Conservation (phyloP, 1,140 invertebrate species). For the Lepidurus arcticus region DNA sequence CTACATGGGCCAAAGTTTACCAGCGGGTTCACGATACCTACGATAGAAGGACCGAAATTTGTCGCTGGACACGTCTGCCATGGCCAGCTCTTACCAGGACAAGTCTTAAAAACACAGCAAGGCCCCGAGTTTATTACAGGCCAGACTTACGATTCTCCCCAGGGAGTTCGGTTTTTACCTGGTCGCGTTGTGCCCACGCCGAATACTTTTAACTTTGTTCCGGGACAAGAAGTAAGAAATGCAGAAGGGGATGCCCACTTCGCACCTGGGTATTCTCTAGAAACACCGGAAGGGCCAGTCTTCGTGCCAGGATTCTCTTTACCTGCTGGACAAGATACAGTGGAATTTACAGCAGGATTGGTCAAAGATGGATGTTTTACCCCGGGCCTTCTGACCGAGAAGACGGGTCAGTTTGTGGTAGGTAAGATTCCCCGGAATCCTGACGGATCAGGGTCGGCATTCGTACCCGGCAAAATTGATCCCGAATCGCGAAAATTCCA, state of each 20-base stretch:
- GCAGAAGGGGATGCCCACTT: slow-evolving; percentile 50
- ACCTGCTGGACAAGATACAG: slow-evolving; percentile 51
- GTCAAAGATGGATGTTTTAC: slow-evolving; percentile 41
- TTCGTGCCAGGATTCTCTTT: slow-evolving; percentile 69
- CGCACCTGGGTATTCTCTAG: slow-evolving; percentile 62
- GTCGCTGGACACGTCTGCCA: slow-evolving; percentile 39
- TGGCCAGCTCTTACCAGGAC: slow-evolving; percentile 31
- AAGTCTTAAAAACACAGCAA: slow-evolving; percentile 28
- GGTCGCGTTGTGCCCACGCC: slow-evolving; percentile 43
- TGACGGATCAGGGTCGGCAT: slow-evolving; percentile 25
- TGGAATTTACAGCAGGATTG: slow-evolving; percentile 34
- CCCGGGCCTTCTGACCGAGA: slow-evolving; percentile 56
- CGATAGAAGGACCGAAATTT: slow-evolving; percentile 39
- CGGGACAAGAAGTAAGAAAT: slow-evolving; percentile 36
- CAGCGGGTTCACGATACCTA: slow-evolving; percentile 44
- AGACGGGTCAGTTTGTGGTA: slow-evolving; percentile 46
- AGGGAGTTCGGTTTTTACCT: slow-evolving; percentile 61
- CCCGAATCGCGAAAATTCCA: slow-evolving; percentile 32
- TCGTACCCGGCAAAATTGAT: slow-evolving; percentile 35
- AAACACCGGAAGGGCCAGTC: slow-evolving; percentile 56
- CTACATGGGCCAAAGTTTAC: slow-evolving; percentile 40
- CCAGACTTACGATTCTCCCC: slow-evolving; percentile 61
- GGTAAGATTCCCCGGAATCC: not conserved
- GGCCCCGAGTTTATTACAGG: slow-evolving; percentile 53
- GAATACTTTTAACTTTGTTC: slow-evolving; percentile 37